Conservation (phyloP, 2,113 vertebrate genomes). For the Neolamprologus modestus region DNA sequence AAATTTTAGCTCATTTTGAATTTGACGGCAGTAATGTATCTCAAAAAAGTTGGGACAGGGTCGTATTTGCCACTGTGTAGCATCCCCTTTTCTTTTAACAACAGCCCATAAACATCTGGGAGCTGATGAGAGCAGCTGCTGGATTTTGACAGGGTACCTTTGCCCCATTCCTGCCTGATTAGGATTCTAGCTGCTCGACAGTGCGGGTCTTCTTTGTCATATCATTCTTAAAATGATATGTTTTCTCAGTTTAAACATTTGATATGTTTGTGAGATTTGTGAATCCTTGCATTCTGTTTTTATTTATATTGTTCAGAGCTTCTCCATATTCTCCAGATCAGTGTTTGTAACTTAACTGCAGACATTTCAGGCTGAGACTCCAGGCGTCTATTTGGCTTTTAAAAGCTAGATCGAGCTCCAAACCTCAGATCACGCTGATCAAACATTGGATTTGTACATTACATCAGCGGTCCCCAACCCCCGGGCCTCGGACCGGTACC, state of each 20-base stretch:
- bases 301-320: background rate
- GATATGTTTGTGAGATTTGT: background rate
- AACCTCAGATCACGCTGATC: fast-evolving
- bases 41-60: background rate
- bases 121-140: background rate
- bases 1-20: background rate
- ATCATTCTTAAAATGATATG: fast-evolving
- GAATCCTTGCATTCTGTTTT: background rate
- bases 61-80: fast-evolving
- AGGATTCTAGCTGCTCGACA: background rate
- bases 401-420: fast-evolving
- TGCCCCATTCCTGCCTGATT: background rate
- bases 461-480: too few species aligned
- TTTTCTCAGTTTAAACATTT: background rate
- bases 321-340: background rate
- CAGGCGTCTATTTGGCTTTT: background rate
- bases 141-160: background rate
- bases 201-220: background rate
- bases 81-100: background rate
- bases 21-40: background rate
- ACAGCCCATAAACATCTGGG: background rate
- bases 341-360: background rate
- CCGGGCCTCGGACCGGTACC: too few species aligned
- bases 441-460: background rate
- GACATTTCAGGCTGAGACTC: background rate